A percentile compares a stretch with the other conserved stretches of the same genome.
Evolutionary conservation across 2,888 invertebrate species (phyloP).

Genomic region (Eupithecia abbreviata): DNA sequence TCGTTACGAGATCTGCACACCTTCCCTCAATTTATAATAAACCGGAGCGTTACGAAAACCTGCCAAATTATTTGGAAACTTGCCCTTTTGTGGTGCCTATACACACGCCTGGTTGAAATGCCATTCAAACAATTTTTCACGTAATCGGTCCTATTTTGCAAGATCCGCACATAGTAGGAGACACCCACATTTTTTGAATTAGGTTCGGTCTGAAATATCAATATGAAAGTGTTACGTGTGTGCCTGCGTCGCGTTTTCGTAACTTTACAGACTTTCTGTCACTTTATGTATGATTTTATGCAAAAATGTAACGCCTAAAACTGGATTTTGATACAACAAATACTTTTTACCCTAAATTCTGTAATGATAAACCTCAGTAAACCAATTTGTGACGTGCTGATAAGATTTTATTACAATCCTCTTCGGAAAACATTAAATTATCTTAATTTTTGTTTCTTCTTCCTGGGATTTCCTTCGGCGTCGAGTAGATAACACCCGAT

Average conservation of each 20-base stretch:
- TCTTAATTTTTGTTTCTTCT: not conserved
- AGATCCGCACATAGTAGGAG: not conserved
- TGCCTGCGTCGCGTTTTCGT: not conserved
- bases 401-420: constrained; percentile 1
- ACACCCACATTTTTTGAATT: not conserved
- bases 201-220: not conserved
- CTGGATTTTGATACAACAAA: not conserved
- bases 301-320: not conserved
- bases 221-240: not conserved
- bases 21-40: constrained; percentile 6
- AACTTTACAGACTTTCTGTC: not conserved
- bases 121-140: not conserved
- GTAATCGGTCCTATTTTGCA: not conserved
- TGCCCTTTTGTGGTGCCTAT: not conserved
- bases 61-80: not conserved
- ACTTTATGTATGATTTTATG: not conserved
- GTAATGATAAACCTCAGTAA: not conserved
- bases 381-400: not conserved
- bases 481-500: not conserved
- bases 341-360: not conserved
- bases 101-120: not conserved
- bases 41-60: not conserved
- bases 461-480: not conserved
- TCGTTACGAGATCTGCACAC: constrained; percentile 6
- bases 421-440: not conserved